Evolutionary conservation across 2,113 vertebrate genomes (phyloP).

Genomic region (Promerops cafer): DNA sequence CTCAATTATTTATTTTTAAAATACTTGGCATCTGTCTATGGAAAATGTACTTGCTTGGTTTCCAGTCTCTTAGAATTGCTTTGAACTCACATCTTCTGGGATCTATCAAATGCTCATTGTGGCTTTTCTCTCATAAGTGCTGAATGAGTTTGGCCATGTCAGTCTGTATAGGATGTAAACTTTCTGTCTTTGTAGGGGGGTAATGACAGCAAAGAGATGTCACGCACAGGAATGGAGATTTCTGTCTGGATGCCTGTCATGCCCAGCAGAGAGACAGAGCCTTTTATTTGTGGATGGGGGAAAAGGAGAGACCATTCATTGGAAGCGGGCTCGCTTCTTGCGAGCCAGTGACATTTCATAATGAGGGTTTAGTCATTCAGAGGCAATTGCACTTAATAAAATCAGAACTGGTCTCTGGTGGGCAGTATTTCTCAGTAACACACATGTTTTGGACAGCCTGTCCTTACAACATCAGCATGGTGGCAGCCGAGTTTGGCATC

Average conservation of each 20-base stretch:
- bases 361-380: not conserved
- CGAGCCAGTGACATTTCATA: not conserved
- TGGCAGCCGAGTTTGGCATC: not conserved
- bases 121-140: constrained; percentile 6
- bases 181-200: constrained; percentile 3
- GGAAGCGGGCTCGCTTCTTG: not conserved
- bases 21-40: constrained; percentile 52
- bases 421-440: not conserved
- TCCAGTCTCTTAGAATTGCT: constrained; percentile 41
- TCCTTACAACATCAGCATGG: not conserved
- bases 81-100: constrained; percentile 58
- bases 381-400: constrained; percentile 15
- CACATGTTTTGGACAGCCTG: not conserved
- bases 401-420: not conserved
- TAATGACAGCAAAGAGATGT: constrained; percentile 25
- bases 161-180: not conserved
- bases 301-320: not conserved
- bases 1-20: constrained; percentile 64
- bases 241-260: not conserved
- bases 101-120: constrained; percentile 41
- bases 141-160: constrained; percentile 27
- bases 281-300: not conserved
- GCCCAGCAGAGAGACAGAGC: not conserved
- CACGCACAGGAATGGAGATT: not conserved
- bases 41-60: constrained; percentile 40